These are phyloP conservation scores for Bombus pascuorum DNA, from an alignment of 1,140 invertebrate species.

Conservation along the genomic window DNA sequence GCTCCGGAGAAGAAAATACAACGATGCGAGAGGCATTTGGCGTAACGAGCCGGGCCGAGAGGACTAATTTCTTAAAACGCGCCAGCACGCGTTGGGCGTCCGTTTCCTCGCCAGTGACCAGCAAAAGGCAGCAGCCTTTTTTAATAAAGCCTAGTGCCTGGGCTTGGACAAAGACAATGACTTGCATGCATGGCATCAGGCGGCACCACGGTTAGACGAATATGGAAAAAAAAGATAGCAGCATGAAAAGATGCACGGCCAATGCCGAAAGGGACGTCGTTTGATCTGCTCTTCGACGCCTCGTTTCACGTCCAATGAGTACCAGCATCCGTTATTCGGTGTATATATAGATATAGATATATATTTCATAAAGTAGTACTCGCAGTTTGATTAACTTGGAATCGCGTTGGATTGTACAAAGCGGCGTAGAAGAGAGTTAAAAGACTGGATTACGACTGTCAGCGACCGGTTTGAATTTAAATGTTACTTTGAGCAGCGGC, in stretches of 20 bases:
- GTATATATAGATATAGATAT: neutral
- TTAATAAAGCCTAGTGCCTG: constrained; percentile 79
- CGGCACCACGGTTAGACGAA: constrained; percentile 38
- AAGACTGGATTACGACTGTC: constrained; percentile 37
- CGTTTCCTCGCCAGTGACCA: constrained; percentile 75
- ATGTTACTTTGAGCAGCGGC: constrained; percentile 27
- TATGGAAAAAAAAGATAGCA: neutral
- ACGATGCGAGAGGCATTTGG: constrained; percentile 24
- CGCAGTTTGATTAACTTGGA: constrained; percentile 23
- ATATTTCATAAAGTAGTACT: neutral
- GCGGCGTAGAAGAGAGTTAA: neutral
- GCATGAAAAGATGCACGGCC: constrained; percentile 32
- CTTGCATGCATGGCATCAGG: constrained; percentile 16
- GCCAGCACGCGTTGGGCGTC: constrained; percentile 53
- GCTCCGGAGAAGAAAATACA: neutral
- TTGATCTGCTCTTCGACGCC: constrained; percentile 11
- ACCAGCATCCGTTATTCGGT: neutral
- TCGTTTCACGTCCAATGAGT: neutral
- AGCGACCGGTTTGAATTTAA: constrained; percentile 13
- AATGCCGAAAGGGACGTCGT: constrained; percentile 29
- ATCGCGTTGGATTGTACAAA: constrained; percentile 31
- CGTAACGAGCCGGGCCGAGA: constrained; percentile 49
- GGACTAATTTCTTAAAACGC: constrained; percentile 80
- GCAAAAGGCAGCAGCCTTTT: constrained; percentile 65
- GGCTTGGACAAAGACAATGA: constrained; percentile 64